Base-by-base conservation (phyloP, 2,888 invertebrate genomes). In the Bembecia ichneumoniformis region DNA sequence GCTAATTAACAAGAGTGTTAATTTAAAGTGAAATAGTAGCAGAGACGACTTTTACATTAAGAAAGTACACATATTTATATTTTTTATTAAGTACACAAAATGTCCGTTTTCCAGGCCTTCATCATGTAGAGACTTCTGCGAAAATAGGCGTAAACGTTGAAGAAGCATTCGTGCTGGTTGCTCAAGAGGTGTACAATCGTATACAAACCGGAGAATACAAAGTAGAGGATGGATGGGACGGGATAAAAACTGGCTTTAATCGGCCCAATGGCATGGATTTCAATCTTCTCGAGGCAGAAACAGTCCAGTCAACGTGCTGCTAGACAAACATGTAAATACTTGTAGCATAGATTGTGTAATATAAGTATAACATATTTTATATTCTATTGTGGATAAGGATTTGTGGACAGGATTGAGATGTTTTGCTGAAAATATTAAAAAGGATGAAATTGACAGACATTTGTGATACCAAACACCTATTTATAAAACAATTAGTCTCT, bases 81-180 rank as follows among this genome's bases (percentile, higher is more conserved):
- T 28, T 28, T 28, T 9, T 20, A 20, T 28, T 4, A 28, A 28
- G 7, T 28, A 9, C 9, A 28, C 9, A 28, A 28, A 28, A 28
- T 28, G 28, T 9, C 9, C 28, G 28, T 52, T 47, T 73, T 70
- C 35, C 61, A 88, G 88, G 88, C 44, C 89, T 98, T 58, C 95
- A 95, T 76, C 97, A 96, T 67, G 92, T 98, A 49, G 98, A 98
- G 86, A 98, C 98, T n/a, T 98, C 97, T 46, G 97, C 98, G 1
- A 94, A 94, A 66, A 94, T 92, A 5, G 98, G 98, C 5, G 88
- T 93, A 52, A 97, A 98, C 76, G 97, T 98, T 1, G 96, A 97
- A 83, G 94, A 96, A 67, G 95, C 96, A 9, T 98, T 98, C 79
- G 91, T 92, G 51, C 90, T 93, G 58, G 94, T 98, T 15, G 96